Conservation (phyloP, 2,113 vertebrate species). For the Dromiciops gliroides region DNA sequence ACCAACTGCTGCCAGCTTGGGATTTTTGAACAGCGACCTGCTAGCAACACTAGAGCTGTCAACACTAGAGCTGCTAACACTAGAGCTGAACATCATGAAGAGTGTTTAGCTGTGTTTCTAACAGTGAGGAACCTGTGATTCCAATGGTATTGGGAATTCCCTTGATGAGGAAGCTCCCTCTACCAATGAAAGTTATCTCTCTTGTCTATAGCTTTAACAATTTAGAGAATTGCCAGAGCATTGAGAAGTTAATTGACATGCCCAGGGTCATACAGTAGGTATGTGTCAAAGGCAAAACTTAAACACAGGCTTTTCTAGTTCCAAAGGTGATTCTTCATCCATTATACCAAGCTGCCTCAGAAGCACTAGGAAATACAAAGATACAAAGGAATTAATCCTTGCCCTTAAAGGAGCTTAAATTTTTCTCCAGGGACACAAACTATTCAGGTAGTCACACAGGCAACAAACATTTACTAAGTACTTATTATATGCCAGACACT, state of each 20-base stretch:
- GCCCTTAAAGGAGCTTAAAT: neutral
- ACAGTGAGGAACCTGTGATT: neutral
- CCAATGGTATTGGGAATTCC: neutral
- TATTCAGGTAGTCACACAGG: neutral
- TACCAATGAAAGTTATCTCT: neutral
- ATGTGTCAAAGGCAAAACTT: neutral
- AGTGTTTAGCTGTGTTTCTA: too few relatives aligned
- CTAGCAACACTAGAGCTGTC: too few relatives aligned
- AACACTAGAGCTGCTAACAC: too few relatives aligned
- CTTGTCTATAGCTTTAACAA: neutral
- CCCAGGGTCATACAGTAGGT: neutral
- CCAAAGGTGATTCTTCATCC: neutral
- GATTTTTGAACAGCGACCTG: too few relatives aligned
- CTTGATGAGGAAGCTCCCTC: neutral
- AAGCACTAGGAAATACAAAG: neutral
- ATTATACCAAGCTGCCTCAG: neutral
- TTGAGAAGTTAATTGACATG: neutral
- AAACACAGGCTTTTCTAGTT: neutral
- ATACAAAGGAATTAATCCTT: neutral
- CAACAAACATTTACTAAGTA: neutral
- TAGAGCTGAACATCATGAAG: too few relatives aligned
- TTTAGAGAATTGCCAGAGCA: neutral
- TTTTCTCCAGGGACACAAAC: neutral
- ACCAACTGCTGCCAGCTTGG: too few relatives aligned
- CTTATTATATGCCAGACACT: neutral